phyloP scores from a whole-genome alignment of 2,888 invertebrate species.

The Petrolisthes cinctipes region DNA sequence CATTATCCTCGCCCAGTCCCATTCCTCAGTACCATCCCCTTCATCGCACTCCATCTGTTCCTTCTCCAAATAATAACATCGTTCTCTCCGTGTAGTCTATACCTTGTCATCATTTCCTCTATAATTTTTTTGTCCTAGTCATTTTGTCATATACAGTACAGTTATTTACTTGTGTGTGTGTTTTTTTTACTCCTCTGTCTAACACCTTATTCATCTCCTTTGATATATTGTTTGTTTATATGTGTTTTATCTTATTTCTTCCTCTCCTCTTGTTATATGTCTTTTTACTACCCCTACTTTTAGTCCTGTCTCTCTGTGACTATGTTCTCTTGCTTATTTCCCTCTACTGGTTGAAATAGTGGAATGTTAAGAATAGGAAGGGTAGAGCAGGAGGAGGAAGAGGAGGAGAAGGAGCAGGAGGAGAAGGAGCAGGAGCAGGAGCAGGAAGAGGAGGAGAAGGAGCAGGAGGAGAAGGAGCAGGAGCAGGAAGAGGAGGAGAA shows the following conservation, averaged over 20 bases:
- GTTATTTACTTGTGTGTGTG: neutral
- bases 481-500: slow-evolving; percentile 5
- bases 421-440: neutral
- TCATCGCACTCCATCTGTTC: neutral
- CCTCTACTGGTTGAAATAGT: neutral
- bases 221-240: neutral
- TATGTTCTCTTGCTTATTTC: neutral
- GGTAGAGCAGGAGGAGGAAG: neutral
- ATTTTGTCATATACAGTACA: neutral
- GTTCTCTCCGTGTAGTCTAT: neutral
- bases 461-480: neutral
- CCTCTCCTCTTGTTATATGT: too few relatives aligned
- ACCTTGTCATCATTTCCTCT: neutral
- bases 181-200: neutral
- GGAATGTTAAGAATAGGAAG: neutral
- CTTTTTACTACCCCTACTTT: neutral
- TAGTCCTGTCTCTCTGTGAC: neutral
- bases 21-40: too few relatives aligned
- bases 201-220: neutral
- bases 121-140: neutral
- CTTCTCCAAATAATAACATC: neutral
- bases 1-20: too few relatives aligned
- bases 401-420: neutral
- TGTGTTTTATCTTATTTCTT: neutral
- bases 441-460: neutral